Conservation (phyloP, 2,113 vertebrate genomes). For the Sinosuthora webbiana region DNA sequence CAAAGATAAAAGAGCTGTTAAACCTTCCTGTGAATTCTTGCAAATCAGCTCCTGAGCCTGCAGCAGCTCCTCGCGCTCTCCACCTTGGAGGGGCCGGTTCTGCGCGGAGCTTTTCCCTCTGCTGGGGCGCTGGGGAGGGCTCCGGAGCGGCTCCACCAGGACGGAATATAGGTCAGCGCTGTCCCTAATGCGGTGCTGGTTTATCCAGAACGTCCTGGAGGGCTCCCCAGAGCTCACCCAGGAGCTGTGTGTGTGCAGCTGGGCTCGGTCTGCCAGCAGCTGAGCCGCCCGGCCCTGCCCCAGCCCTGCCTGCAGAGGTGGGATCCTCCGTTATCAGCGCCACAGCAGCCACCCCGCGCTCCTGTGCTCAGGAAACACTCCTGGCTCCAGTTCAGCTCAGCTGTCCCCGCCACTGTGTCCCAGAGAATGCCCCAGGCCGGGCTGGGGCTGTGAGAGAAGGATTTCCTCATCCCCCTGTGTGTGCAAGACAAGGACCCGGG, state of each 20-base stretch:
- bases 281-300: background rate
- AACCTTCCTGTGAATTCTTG: background rate
- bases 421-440: accelerated
- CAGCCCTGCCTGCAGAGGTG: accelerated
- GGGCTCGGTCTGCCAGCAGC: accelerated
- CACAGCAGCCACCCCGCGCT: accelerated
- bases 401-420: accelerated
- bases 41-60: background rate
- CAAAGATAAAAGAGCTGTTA: constrained; percentile 27
- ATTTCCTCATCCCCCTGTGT: background rate
- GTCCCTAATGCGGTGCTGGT: accelerated
- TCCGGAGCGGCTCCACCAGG: accelerated
- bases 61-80: background rate
- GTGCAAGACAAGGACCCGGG: background rate
- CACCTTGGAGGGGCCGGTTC: background rate
- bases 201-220: background rate
- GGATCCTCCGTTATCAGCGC: background rate
- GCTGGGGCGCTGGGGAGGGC: background rate
- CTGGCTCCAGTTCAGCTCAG: accelerated
- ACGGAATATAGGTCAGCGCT: background rate
- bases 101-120: accelerated
- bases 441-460: background rate
- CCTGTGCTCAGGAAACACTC: accelerated
- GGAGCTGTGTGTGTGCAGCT: background rate
- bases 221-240: accelerated